Percentiles rank a stretch among this genome's conserved stretches.
These are phyloP conservation scores for Antechinus flavipes DNA, from an alignment of 2,113 vertebrate genomes.

Conservation along the genomic window DNA sequence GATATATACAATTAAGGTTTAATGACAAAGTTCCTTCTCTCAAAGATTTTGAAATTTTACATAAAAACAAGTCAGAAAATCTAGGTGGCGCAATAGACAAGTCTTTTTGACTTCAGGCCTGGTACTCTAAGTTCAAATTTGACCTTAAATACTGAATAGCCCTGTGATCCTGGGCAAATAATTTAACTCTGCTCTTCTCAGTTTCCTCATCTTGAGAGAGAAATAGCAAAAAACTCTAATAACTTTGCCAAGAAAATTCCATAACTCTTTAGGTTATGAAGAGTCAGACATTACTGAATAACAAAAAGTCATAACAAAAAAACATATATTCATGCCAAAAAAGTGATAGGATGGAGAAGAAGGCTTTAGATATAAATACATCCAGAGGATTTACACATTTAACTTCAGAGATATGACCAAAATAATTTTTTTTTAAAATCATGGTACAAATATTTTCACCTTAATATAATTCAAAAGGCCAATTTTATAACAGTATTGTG, in stretches of 20 bases:
- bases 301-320: neutral
- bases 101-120: too few relatives aligned
- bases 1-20: neutral
- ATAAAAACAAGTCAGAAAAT: neutral
- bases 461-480: neutral
- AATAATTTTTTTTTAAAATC: neutral
- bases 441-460: neutral
- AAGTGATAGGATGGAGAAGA: neutral
- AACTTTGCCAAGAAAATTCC: neutral
- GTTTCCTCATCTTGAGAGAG: neutral
- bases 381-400: neutral
- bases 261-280: neutral
- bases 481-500: neutral
- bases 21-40: neutral
- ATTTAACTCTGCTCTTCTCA: neutral
- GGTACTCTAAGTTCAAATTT: neutral
- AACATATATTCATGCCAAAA: neutral
- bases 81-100: neutral
- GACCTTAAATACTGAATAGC: neutral
- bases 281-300: neutral
- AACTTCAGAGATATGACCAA: neutral
- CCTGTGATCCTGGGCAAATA: neutral
- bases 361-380: rapidly evolving
- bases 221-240: neutral
- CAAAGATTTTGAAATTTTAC: neutral